These are phyloP conservation scores for Rhingia campestris DNA, from an alignment of 2,888 invertebrate species.

Conservation along the genomic window DNA sequence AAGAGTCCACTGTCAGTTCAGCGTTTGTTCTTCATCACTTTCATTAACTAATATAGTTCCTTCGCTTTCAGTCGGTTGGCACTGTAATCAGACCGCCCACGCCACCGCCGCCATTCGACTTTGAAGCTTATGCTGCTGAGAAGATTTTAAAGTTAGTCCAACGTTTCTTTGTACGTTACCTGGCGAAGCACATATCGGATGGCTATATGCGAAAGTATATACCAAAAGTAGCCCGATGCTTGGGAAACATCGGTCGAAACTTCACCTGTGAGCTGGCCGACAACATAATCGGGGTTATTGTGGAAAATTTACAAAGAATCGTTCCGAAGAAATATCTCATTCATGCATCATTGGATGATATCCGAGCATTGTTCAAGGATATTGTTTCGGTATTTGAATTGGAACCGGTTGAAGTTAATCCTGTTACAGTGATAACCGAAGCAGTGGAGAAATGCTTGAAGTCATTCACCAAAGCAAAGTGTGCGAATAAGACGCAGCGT, in stretches of 20 bases:
- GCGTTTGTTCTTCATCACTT: background rate
- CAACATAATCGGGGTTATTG: conserved; percentile 79
- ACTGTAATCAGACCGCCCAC: conserved; percentile 75
- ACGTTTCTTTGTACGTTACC: conserved; percentile 78
- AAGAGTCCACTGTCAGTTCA: conserved; percentile 31
- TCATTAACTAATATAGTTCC: background rate
- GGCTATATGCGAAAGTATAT: conserved; percentile 79
- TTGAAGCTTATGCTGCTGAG: conserved; percentile 77
- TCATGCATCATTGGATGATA: conserved; percentile 78
- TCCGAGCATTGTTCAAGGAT: conserved; percentile 79
- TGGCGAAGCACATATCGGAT: conserved; percentile 77
- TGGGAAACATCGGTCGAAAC: conserved; percentile 80
- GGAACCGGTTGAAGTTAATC: conserved; percentile 79
- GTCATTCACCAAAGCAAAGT: conserved; percentile 22
- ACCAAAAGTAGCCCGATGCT: conserved; percentile 79
- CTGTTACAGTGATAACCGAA: conserved; percentile 78
- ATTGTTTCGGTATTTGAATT: conserved; percentile 79
- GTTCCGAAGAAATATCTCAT: conserved; percentile 80
- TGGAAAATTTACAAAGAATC: conserved; percentile 79
- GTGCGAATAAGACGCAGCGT: conserved; percentile 78
- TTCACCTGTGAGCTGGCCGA: conserved; percentile 80
- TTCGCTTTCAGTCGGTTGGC: conserved; percentile 19
- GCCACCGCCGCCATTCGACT: conserved; percentile 77
- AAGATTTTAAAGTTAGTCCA: conserved; percentile 79
- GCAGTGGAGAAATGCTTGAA: conserved; percentile 72